A percentile compares a stretch with the other conserved stretches of the same genome.
Conservation (phyloP, 2,888 invertebrate species). For the Bellardia pandia region DNA sequence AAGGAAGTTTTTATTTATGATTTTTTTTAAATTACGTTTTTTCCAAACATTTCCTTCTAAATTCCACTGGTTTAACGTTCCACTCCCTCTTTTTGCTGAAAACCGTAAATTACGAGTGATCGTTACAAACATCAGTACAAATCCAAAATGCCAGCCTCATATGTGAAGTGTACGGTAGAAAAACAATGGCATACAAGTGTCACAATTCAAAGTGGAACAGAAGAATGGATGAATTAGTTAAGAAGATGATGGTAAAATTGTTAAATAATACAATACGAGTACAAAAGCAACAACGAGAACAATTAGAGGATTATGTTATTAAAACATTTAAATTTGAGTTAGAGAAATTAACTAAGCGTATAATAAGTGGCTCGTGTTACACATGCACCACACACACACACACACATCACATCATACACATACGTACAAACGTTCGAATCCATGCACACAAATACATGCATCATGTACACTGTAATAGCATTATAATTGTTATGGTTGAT, state of each 20-base stretch:
- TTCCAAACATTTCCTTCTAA: no score
- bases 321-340: constrained; percentile 49
- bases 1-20: no score
- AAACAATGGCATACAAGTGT: background rate
- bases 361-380: constrained; percentile 16
- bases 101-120: background rate
- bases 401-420: background rate
- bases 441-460: background rate
- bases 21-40: no score
- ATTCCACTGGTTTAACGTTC: no score
- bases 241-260: constrained; percentile 23
- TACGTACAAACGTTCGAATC: background rate
- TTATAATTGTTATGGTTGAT: constrained; percentile 41
- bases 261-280: constrained; percentile 37
- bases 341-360: constrained; percentile 46
- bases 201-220: background rate
- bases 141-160: background rate
- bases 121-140: background rate
- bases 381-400: background rate
- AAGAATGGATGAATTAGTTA: constrained; percentile 41
- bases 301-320: constrained; percentile 49
- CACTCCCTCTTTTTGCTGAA: no score
- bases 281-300: constrained; percentile 39
- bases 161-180: background rate
- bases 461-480: constrained; percentile 5